Conservation (phyloP, 2,797 vertebrate genomes). For the Rhynchonycteris naso region DNA sequence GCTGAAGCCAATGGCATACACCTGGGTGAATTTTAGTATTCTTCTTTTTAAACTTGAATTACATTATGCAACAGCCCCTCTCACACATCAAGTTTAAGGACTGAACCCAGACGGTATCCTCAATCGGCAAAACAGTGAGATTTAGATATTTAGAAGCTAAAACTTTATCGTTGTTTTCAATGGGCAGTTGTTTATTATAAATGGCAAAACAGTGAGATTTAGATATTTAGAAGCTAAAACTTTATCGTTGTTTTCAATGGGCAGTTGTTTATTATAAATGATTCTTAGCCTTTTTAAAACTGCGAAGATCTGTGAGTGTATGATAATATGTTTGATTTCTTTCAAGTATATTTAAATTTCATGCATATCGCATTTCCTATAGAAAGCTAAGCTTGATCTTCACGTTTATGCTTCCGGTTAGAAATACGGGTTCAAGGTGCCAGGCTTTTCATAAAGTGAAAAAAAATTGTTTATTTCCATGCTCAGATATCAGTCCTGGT, state of each 20-base stretch:
- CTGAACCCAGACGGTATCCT: neutral
- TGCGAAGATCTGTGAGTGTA: neutral
- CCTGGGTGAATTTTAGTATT: neutral
- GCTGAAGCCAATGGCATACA: neutral
- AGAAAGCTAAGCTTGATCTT: neutral
- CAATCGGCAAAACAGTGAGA: neutral
- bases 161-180: neutral
- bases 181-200: constrained; percentile 7
- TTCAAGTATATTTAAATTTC: constrained; percentile 63
- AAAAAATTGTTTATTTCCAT: neutral
- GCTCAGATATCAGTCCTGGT: neutral
- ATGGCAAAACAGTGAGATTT: neutral
- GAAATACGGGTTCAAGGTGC: neutral
- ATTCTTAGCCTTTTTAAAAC: neutral
- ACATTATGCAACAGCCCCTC: neutral
- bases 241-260: neutral
- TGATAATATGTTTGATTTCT: constrained; percentile 55
- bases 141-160: constrained; percentile 25
- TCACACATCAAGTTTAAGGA: neutral
- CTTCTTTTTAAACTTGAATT: neutral
- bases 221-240: constrained; percentile 22
- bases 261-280: neutral
- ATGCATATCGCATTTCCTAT: constrained; percentile 7
- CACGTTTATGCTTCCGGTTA: neutral
- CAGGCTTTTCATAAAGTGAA: neutral